Base-by-base conservation (phyloP, 2,797 vertebrate species). In the Lutjanus campechanus region DNA sequence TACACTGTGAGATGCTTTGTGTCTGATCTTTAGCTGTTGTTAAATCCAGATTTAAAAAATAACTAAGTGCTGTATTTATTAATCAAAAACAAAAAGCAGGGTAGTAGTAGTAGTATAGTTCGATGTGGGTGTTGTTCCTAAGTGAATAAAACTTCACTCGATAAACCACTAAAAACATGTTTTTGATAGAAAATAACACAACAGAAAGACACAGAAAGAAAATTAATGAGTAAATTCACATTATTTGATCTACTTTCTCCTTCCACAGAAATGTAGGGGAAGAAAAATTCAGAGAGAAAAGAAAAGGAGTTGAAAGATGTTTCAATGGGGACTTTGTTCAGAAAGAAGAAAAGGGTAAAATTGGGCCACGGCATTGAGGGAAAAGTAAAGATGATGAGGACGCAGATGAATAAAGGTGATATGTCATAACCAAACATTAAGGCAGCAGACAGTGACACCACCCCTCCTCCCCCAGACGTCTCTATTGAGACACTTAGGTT, bases 341-440 rank as follows among this genome's bases (percentile, higher is more conserved):
- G 16, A 61, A 16, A 66, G 11, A 53, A 47, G 55, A 53, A 51
- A 16, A 16, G 6, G 11, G 50, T 49, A 1, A 59, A 59, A 69
- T 46, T 74, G 59, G 44, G 29, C 43, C 10, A 16, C 0, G 5
- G 2, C 0, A 58, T 17, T 49, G 17, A 58, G 16, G 40, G 36
- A 12, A 75, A 46, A 16, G 36, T 44, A 10, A n/a, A 68, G 55
- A 51, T 51, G 25, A 75, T 25, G 8, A 11, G 29, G n/a, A 19
- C 8, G 11, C 8, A 11, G n/a, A 76, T 51, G 4, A 29, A 56
- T 55, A n/a, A 43, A 70, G 25, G 40, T 70, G 19, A 40, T 49
- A 44, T 15, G 17, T 47, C 40, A 61, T 17, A 51, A 44, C 17
- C 20, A 69, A 69, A 64, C 43, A 66, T 58, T 41, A 51, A 70